These are phyloP conservation scores for Rutpela maculata DNA, from an alignment of 2,888 invertebrate genomes.

Conservation along the genomic window DNA sequence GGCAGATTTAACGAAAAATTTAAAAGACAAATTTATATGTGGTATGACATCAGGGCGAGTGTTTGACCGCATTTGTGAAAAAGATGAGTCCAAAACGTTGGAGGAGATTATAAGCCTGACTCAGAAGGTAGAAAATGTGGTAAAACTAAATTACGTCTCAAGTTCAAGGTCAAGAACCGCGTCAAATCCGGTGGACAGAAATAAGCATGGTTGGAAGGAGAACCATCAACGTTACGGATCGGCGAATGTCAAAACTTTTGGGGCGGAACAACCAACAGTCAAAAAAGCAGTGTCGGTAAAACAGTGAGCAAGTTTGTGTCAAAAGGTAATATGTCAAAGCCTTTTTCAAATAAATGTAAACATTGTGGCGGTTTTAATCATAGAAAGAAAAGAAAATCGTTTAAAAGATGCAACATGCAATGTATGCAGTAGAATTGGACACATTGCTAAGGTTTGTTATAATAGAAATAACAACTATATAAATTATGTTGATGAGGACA, in stretches of 20 bases:
- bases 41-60: too few species aligned
- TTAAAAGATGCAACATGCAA: conserved; percentile 38
- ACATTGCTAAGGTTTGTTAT: conserved; percentile 30
- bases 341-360: too few species aligned
- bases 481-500: background rate
- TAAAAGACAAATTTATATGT: too few species aligned
- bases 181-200: background rate
- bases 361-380: conserved; percentile 26
- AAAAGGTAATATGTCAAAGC: conserved; percentile 1
- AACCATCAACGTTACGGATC: background rate
- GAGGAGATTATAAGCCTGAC: too few species aligned
- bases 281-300: background rate
- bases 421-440: conserved; percentile 39
- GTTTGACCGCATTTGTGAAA: too few species aligned
- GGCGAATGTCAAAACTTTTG: background rate
- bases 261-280: too few species aligned
- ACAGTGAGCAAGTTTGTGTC: background rate
- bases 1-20: too few species aligned
- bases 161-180: too few species aligned
- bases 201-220: background rate
- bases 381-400: conserved; percentile 26
- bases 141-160: too few species aligned
- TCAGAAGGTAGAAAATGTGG: too few species aligned
- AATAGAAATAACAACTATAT: background rate
- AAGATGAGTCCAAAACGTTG: too few species aligned